Percentiles rank a stretch among this genome's conserved stretches.
Evolutionary conservation across 2,113 vertebrate genomes (phyloP).

Genomic region (Anguilla japonica): DNA sequence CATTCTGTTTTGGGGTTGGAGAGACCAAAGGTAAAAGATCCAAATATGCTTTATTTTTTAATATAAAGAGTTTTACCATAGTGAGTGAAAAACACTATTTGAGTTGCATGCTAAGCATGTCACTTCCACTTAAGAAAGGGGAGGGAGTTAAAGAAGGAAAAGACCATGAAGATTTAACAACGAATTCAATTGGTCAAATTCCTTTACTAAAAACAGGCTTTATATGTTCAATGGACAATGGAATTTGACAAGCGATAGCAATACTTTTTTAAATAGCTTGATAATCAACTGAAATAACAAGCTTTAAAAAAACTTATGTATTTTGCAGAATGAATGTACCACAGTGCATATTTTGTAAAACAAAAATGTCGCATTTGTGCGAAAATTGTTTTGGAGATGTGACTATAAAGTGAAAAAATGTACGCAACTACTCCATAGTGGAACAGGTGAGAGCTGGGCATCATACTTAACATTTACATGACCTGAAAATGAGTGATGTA

Average conservation of each 20-base stretch:
- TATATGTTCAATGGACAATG: not conserved
- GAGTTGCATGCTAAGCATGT: not conserved
- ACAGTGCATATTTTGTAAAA: conserved; percentile 42
- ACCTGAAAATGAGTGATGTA: not conserved
- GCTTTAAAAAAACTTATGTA: conserved; percentile 32
- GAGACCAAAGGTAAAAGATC: not conserved
- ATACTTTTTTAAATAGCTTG: conserved; percentile 28
- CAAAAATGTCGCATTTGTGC: conserved; percentile 40
- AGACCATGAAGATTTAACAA: not conserved
- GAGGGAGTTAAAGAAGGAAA: not conserved
- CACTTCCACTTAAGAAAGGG: not conserved
- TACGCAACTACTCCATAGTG: not conserved
- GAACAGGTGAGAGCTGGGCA: not conserved
- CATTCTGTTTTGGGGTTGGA: not conserved
- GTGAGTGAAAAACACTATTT: not conserved
- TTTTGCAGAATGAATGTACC: conserved; percentile 39
- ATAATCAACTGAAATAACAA: not conserved
- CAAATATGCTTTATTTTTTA: not conserved
- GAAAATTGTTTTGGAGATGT: not conserved
- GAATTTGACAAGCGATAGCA: conserved; percentile 9
- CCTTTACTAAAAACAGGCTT: not conserved
- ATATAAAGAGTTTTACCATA: not conserved
- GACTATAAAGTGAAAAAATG: not conserved
- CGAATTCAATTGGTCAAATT: not conserved
- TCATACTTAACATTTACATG: not conserved